phyloP scores from a whole-genome alignment of 2,888 invertebrate species.

The Hydrotaea diabolus region DNA sequence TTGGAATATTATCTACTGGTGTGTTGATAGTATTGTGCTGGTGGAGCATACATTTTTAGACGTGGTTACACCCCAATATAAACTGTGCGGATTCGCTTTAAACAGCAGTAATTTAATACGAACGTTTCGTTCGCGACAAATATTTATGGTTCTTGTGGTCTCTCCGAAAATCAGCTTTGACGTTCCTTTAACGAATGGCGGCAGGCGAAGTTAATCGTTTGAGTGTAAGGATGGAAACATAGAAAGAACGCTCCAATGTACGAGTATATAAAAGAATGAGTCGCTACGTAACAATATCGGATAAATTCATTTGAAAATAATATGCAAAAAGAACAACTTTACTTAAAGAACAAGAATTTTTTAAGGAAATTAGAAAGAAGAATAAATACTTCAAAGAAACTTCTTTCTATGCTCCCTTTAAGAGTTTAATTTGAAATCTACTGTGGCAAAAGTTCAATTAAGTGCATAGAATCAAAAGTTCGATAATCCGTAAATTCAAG shows the following conservation, averaged over 20 bases:
- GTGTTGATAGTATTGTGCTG: not conserved
- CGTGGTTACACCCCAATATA: not conserved
- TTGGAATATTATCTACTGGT: constrained; percentile 1
- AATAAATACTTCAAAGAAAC: too few species aligned
- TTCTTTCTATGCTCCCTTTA: too few species aligned
- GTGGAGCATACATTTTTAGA: not conserved
- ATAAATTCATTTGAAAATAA: too few species aligned
- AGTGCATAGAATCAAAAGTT: too few species aligned
- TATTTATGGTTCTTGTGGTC: constrained; percentile 17
- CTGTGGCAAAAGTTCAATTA: too few species aligned
- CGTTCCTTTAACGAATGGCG: not conserved
- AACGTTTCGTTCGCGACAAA: constrained; percentile 7
- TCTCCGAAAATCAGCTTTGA: not conserved
- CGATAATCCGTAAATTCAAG: too few species aligned
- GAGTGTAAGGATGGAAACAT: not conserved
- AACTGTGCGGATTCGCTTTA: not conserved
- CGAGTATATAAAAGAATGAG: too few species aligned
- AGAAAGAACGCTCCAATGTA: not conserved
- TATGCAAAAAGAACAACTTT: too few species aligned
- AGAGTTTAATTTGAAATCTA: too few species aligned
- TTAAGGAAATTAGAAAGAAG: too few species aligned
- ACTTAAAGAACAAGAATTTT: too few species aligned
- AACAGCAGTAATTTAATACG: not conserved
- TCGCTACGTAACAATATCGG: too few species aligned
- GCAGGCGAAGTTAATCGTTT: constrained; percentile 11